These are phyloP conservation scores for Agrenia bidenticulata DNA, from an alignment of 2,888 invertebrate genomes.

Conservation along the genomic window DNA sequence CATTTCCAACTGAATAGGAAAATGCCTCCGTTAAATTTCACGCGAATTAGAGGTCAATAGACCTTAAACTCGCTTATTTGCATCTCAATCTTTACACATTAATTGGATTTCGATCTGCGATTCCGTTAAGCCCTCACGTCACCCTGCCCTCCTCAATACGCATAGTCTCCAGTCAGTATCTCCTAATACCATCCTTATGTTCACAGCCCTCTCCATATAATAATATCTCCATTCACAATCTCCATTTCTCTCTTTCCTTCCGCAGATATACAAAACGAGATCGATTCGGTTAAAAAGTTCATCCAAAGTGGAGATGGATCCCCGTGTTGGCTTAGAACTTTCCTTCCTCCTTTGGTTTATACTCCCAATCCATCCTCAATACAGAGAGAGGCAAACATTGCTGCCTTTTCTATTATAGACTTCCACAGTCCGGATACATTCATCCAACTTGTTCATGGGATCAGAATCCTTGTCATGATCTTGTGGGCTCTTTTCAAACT, in stretches of 20 bases:
- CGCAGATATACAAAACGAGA: too few relatives aligned
- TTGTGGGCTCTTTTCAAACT: conserved; percentile 20
- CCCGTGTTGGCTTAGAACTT: too few relatives aligned
- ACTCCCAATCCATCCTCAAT: too few relatives aligned
- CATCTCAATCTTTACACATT: conserved; percentile 54
- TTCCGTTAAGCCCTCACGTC: not conserved
- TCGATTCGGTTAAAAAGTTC: too few relatives aligned
- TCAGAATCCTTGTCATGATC: conserved; percentile 24
- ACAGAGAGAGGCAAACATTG: conserved; percentile 2
- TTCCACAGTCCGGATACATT: not conserved
- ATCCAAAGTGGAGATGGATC: too few relatives aligned
- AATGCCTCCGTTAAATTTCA: conserved; percentile 54
- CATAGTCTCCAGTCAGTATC: not conserved
- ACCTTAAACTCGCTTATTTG: conserved; percentile 53
- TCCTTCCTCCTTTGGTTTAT: too few relatives aligned
- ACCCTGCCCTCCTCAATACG: not conserved
- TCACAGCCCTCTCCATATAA: too few relatives aligned
- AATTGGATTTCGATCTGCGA: conserved; percentile 53
- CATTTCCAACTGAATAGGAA: conserved; percentile 53
- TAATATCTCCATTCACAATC: too few relatives aligned
- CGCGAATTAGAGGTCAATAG: conserved; percentile 54
- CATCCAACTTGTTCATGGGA: conserved; percentile 6
- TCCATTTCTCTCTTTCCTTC: too few relatives aligned
- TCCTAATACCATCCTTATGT: too few relatives aligned
- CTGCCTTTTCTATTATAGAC: conserved; percentile 4